Base-by-base conservation (phyloP, 2,797 vertebrate genomes). In the Anguilla megastoma region DNA sequence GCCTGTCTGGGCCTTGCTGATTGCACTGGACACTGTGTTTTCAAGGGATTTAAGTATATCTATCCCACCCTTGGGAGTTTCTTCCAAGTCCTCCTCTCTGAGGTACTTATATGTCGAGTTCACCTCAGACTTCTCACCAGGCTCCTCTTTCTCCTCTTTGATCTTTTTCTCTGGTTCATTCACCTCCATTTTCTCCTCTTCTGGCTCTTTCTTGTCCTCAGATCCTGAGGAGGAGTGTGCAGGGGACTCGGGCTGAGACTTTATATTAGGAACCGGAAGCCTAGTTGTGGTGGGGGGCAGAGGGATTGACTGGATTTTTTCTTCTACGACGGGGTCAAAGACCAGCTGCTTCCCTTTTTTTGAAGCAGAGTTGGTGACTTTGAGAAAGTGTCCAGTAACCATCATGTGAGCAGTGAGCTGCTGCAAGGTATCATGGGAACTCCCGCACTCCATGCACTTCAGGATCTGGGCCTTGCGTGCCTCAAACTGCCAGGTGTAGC, bases 331-430 rank as follows among this genome's bases (percentile, higher is more conserved):
- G 0, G 96, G 95, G 91, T 97, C 97, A 91, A 97, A 90, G 63
- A 97, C 96, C 41, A 97, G 93, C 90, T 97, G 97, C 90, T 97
- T 97, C 52, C 96, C 96, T 87, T 97, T 97, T 93, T 97, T 97
- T 90, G 96, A 97, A 88, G 96, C 96, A 0, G 97, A 97, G 90
- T 96, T 97, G 12, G 97, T 97, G 88, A 97, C 97, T 90, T 97
- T 97, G 88, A 97, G 60, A 92, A 97, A 97, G 91, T 97, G 97
- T 76, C 97, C 97, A 0, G 97, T 97, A 91, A 97, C 96, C 97
- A 97, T 97, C 97, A 97, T 97, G 90, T 97, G 97, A 88, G 97
- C 96, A 0, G 97, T 97, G 88, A 97, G 96, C 91, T 97, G 97
- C 91, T 97, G 97, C 94, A 97, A 89, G 83, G 97, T 97, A 76